phyloP scores from a whole-genome alignment of 2,797 vertebrate genomes.

The Trichosurus vulpecula region DNA sequence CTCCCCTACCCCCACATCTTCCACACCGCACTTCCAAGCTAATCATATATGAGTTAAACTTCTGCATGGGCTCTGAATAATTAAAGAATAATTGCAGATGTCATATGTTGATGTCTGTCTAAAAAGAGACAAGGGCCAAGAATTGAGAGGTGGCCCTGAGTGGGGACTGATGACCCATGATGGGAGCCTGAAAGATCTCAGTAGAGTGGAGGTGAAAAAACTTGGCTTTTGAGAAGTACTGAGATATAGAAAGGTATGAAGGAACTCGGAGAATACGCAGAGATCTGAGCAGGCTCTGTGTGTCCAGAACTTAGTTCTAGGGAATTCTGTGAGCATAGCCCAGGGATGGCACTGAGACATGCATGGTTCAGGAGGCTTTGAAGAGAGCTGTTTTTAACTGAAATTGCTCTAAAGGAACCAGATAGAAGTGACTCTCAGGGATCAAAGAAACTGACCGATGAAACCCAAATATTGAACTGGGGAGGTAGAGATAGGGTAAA shows the following conservation, averaged over 20 bases:
- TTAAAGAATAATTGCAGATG: background rate
- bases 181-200: background rate
- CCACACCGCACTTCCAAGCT: background rate
- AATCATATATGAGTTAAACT: background rate
- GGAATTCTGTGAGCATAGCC: background rate
- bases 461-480: background rate
- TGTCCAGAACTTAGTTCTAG: background rate
- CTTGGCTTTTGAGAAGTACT: background rate
- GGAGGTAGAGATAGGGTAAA: background rate
- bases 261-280: background rate
- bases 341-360: background rate
- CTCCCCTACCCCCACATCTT: background rate
- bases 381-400: background rate
- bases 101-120: background rate
- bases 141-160: background rate
- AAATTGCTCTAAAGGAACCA: background rate
- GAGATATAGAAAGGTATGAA: background rate
- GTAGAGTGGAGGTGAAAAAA: background rate
- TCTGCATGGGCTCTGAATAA: background rate
- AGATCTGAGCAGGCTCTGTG: background rate
- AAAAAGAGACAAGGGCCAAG: background rate
- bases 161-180: background rate
- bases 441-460: background rate
- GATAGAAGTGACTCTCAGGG: background rate
- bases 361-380: background rate